Conservation (phyloP, 2,797 vertebrate species). For the Cercopithecus petaurista region DNA sequence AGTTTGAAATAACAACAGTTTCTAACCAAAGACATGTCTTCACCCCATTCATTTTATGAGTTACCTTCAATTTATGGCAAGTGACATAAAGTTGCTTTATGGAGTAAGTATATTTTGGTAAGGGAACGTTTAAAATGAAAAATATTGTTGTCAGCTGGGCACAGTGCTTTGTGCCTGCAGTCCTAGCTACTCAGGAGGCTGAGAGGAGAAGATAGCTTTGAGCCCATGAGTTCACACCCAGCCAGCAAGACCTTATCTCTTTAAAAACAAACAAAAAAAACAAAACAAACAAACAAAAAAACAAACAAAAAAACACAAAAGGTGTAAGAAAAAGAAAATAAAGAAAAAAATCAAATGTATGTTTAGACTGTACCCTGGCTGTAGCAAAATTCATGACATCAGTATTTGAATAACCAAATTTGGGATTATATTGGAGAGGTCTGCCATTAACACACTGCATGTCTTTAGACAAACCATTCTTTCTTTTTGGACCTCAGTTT, state of each 20-base stretch:
- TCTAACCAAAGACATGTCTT: neutral
- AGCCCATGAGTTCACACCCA: neutral
- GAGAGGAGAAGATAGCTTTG: neutral
- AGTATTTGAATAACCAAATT: neutral
- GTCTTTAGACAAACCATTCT: neutral
- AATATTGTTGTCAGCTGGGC: neutral
- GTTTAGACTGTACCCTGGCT: neutral
- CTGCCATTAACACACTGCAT: neutral
- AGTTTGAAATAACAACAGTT: neutral
- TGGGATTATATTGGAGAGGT: fast-evolving
- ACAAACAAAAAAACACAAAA: neutral
- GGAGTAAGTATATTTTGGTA: neutral
- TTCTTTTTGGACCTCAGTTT: neutral
- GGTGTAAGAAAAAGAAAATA: neutral
- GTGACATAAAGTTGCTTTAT: neutral
- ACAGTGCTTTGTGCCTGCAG: neutral
- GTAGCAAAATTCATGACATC: neutral
- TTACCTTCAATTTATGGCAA: neutral
- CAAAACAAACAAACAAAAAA: no score
- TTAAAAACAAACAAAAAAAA: neutral
- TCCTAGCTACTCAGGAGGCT: neutral
- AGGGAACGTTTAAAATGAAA: neutral
- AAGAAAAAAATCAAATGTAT: neutral
- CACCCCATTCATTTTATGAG: neutral
- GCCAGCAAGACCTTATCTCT: neutral